Evolutionary conservation across 2,888 invertebrate species (phyloP).

Genomic region (Aphodius granarius): DNA sequence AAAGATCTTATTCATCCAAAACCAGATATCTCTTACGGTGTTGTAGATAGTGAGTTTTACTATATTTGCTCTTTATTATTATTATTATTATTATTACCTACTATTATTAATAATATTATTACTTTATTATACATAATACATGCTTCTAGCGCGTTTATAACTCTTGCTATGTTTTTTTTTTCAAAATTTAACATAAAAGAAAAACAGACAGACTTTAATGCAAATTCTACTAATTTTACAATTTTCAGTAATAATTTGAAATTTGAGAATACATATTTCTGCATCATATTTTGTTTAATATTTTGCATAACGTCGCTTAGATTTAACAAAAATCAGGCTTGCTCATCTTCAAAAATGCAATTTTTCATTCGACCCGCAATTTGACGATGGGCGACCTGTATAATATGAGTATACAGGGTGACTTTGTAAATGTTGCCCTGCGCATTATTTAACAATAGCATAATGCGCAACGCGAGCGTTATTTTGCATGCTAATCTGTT

Average conservation of each 20-base stretch:
- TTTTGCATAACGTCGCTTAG: not conserved
- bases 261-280: not conserved
- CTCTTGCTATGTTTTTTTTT: no score
- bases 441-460: no score
- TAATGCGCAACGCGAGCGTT: no score
- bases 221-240: not conserved
- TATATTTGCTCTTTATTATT: slow-evolving; percentile 9
- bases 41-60: slow-evolving; percentile 27
- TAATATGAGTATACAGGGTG: no score
- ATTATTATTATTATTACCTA: not conserved
- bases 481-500: not conserved
- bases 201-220: not conserved
- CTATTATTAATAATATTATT: not conserved
- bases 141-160: not conserved
- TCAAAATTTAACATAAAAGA: no score
- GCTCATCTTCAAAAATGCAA: no score
- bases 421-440: no score
- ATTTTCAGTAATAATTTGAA: not conserved
- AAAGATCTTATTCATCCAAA: slow-evolving; percentile 27
- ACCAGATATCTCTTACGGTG: slow-evolving; percentile 26
- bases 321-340: no score
- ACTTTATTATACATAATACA: not conserved
- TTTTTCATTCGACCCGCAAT: no score
- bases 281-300: not conserved
- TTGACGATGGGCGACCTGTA: no score